Base-by-base conservation (phyloP, 1,140 invertebrate genomes). In the Asobara japonica region DNA sequence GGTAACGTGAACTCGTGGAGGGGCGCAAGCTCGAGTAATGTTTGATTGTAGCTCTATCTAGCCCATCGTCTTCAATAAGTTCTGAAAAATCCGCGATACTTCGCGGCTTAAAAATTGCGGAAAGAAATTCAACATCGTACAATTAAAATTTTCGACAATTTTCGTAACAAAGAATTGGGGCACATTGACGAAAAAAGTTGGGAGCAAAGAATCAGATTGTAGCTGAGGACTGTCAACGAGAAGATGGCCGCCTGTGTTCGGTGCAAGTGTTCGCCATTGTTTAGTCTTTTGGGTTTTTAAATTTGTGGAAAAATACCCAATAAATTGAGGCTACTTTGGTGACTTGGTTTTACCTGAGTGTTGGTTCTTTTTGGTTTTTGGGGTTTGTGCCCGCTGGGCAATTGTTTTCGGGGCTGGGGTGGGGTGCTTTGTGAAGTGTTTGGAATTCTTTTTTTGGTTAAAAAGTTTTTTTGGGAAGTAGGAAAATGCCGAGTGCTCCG, bases 401-500 rank as follows among this genome's bases (percentile, higher is more conserved):
- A 1, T 1, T 2, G 3, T 45, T 45, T 18, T 4, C 5, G 41
- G 41, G 41, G 13, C n/a, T 16, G 41, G 41, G 18, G 41, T 13
- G n/a, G 11, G 41, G 41, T 45, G 41, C 41, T 45, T 45, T 45
- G 41, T 45, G 41, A 5, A 77, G 65, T 74, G 68, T 74, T 77
- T 75, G 51, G 41, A 67, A 62, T 31, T 74, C 61, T 75, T 72
- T 72, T 76, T 68, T 29, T 72, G 67, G 73, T 67, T 65, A 65
- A 73, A 31, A 64, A 73, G n/a, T 66, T 75, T 65, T 65, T 65
- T 33, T 27, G 18, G 11, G 31, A 62, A 65, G 29, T 13, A 33
- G 31, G 76, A 94, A 92, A 90, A 95, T 95, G 94, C 94, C 94
- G 90, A 95, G 94, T 90, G 94, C 94, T 87, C 95, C 94, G 83